Evolutionary conservation across 1,140 invertebrate genomes (phyloP).

Genomic region (Zaprionus gabonicus): DNA sequence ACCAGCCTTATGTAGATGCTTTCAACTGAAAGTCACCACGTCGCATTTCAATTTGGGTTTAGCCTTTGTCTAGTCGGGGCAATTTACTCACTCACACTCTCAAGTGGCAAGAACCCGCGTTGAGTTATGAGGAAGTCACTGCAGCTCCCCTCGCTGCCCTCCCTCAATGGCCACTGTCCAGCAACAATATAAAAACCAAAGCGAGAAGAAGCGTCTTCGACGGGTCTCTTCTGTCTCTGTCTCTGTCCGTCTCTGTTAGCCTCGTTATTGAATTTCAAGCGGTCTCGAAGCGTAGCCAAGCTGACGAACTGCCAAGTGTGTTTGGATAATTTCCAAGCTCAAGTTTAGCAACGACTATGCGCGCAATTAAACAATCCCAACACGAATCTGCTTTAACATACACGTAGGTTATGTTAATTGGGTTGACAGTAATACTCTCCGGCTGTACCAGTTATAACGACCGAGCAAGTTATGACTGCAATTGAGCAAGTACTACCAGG

Average conservation of each 20-base stretch:
- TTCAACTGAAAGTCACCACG: neutral
- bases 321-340: neutral
- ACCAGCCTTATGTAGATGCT: neutral
- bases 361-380: slow-evolving; percentile 24
- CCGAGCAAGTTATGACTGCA: neutral
- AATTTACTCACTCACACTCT: slow-evolving; percentile 4
- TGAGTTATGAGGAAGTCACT: slow-evolving; percentile 24
- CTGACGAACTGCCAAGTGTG: slow-evolving; percentile 21
- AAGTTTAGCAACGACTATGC: neutral
- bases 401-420: slow-evolving; percentile 8
- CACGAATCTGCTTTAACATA: slow-evolving; percentile 7
- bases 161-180: neutral
- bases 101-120: neutral
- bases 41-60: no score
- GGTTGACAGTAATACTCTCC: slow-evolving; percentile 23
- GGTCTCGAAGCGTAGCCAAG: slow-evolving; percentile 15
- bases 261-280: slow-evolving; percentile 77
- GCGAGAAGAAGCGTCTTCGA: slow-evolving; percentile 13
- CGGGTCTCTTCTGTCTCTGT: neutral
- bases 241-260: slow-evolving; percentile 18
- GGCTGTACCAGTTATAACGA: neutral
- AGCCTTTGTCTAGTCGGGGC: neutral
- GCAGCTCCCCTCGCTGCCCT: no score
- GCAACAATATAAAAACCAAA: neutral
- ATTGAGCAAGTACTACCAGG: neutral